Base-by-base conservation (phyloP, 2,797 vertebrate genomes). In the Neopelma chrysocephalum region DNA sequence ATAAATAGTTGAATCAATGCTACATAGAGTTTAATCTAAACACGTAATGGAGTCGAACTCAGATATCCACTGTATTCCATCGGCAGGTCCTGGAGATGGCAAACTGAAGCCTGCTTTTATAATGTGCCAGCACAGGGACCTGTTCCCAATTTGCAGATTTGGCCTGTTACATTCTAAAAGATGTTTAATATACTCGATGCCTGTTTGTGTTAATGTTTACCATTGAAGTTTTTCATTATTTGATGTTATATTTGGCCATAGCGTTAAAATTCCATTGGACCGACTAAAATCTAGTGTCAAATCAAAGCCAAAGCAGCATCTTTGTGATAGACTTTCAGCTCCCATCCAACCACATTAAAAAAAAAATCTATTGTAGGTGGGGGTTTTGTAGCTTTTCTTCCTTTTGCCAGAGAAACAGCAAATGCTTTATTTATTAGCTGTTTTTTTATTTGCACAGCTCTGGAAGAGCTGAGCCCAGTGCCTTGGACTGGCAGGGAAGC, bases 141-240 rank as follows among this genome's bases (percentile, higher is more conserved):
- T 97, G 97, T 96, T 97, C 97, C 96, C 95, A 97, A 97, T 97
- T 97, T 97, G 96, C 95, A 97, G 96, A 96, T 96, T 96, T 97
- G 95, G 97, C 96, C 94, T 88, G 83, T 89, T 96, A 92, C 89
- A 69, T 96, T 97, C 87, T 93, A 75, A 92, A 96, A 96, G 95
- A 96, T 96, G 96, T 96, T 97, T 97, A 97, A 97, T 97, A 97
- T 94, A 96, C 84, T 93, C 6, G 71, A 96, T 97, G 97, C 94
- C 91, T 96, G 92, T 96, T 97, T 93, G 86, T 89, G 95, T 97
- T 95, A 95, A 96, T 98, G 97, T 98, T 98, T 98, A 97, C 96
- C 94, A 96, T 95, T 97, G 95, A 95, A 96, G 94, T 93, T 97
- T 97, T 97, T 97, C 95, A 98, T 98, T 97, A 98, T 97, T 98